A percentile compares a stretch with the other conserved stretches of the same genome.
Evolutionary conservation across 1,140 invertebrate genomes (phyloP).

Genomic region (Pseudoatta argentina): DNA sequence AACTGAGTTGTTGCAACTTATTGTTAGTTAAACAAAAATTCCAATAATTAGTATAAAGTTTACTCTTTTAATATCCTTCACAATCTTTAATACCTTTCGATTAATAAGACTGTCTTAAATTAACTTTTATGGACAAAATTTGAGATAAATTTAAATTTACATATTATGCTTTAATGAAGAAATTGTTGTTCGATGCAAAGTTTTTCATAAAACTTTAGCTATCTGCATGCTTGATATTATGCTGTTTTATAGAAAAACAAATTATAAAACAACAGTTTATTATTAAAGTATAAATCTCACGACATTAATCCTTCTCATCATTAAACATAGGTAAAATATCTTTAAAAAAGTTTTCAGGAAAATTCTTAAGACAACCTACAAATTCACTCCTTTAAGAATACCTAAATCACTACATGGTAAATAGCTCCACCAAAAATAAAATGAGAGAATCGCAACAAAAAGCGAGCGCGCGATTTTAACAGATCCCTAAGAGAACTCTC

Average conservation of each 20-base stretch:
- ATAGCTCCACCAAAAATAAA: neutral
- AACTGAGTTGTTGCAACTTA: neutral
- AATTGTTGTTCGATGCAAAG: neutral
- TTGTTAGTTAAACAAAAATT: neutral
- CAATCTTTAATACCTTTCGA: too few species aligned
- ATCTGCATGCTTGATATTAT: neutral
- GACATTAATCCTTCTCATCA: neutral
- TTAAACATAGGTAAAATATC: too few species aligned
- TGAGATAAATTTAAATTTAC: slow-evolving; percentile 12
- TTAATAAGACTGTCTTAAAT: neutral
- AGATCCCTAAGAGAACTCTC: neutral
- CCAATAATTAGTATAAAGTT: neutral
- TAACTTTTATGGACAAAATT: neutral
- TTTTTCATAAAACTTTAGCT: neutral
- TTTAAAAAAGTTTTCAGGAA: neutral
- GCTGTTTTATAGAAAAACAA: neutral
- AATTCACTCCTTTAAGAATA: neutral
- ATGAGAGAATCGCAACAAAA: neutral
- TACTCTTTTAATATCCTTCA: neutral
- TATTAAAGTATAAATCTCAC: neutral
- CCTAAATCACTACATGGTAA: neutral
- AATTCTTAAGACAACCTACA: neutral
- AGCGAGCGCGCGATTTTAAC: neutral
- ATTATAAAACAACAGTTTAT: neutral
- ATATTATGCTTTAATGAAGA: neutral